Evolutionary conservation across 2,113 vertebrate genomes (phyloP).

Genomic region (Amia ocellicauda): DNA sequence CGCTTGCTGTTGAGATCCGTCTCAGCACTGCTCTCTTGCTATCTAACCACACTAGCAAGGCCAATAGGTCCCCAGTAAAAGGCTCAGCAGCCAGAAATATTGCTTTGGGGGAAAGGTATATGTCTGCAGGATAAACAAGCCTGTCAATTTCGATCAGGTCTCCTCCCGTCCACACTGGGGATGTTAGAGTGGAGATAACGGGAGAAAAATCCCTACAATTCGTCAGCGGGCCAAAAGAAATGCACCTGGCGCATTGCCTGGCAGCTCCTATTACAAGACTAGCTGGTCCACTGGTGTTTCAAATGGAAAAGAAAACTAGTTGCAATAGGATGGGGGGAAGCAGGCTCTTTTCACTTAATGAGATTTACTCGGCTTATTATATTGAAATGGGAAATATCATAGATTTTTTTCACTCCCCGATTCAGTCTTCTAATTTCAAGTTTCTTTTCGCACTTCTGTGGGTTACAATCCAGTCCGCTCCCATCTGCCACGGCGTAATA

Average conservation of each 20-base stretch:
- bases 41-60: neutral
- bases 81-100: slow-evolving; percentile 3
- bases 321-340: neutral
- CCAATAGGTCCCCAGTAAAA: neutral
- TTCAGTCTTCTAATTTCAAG: neutral
- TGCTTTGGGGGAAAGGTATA: neutral
- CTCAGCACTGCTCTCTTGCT: no score
- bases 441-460: no score
- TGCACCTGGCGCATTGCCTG: slow-evolving; percentile 12
- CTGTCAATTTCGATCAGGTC: slow-evolving; percentile 20
- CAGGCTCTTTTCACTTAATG: slow-evolving; percentile 16
- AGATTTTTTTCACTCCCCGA: slow-evolving; percentile 8
- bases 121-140: slow-evolving; percentile 10
- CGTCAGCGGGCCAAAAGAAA: slow-evolving; percentile 24
- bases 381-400: slow-evolving; percentile 30
- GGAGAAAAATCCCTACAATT: slow-evolving; percentile 6
- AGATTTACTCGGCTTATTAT: slow-evolving; percentile 8
- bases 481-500: no score
- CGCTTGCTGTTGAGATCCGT: no score
- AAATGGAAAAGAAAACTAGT: slow-evolving; percentile 20
- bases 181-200: slow-evolving; percentile 7
- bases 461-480: no score
- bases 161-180: neutral
- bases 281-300: slow-evolving; percentile 2
- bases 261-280: slow-evolving; percentile 23